Percentiles rank a stretch among this genome's conserved stretches.
phyloP scores from a whole-genome alignment of 2,797 vertebrate genomes.

The Enteromius paludinosus region DNA sequence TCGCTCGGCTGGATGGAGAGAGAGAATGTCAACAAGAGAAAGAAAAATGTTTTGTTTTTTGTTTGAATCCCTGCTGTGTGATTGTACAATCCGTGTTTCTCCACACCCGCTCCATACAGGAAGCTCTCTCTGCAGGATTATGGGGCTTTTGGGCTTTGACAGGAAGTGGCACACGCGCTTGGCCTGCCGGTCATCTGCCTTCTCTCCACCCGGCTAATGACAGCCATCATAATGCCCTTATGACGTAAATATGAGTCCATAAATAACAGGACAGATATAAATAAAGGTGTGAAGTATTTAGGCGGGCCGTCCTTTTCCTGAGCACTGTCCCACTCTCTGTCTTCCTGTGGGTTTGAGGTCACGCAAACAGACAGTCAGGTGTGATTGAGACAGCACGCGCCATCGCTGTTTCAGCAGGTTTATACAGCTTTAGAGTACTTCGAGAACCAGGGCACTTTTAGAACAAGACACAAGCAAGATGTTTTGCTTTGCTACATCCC shows the following conservation, averaged over 20 bases:
- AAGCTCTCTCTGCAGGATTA: neutral
- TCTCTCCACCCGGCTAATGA: conserved; percentile 32
- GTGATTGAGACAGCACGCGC: neutral
- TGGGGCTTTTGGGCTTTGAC: conserved; percentile 3
- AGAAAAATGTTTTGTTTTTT: neutral
- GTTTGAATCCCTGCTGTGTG: neutral
- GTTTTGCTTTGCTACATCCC: neutral
- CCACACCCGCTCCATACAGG: conserved; percentile 27
- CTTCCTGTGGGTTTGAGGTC: conserved; percentile 47
- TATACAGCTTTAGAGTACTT: neutral
- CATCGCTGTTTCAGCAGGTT: neutral
- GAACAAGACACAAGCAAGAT: neutral
- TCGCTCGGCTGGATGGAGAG: neutral
- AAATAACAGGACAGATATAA: conserved; percentile 29
- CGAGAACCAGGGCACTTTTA: neutral
- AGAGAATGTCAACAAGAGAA: neutral
- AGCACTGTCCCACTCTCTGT: conserved; percentile 5
- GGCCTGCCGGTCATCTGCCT: neutral
- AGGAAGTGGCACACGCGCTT: conserved; percentile 29
- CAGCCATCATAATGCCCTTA: neutral
- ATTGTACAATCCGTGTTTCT: neutral
- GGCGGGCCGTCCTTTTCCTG: conserved; percentile 40
- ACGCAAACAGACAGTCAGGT: conserved; percentile 41
- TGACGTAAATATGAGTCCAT: neutral
- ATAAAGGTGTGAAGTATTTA: neutral